phyloP scores from a whole-genome alignment of 2,797 vertebrate genomes.

The Muscicapa comitata region DNA sequence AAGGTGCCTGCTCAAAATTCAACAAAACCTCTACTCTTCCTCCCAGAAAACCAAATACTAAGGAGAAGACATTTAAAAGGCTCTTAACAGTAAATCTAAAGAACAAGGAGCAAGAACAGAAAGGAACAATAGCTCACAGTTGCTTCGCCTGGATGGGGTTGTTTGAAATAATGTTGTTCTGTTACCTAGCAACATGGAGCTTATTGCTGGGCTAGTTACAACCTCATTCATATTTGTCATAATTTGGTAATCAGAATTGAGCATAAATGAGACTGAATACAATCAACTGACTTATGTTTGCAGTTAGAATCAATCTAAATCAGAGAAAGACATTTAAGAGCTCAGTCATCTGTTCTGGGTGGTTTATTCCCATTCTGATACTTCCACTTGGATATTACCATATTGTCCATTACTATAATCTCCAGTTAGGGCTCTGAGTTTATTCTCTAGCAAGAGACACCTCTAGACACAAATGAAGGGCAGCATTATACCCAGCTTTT shows the following conservation, averaged over 20 bases:
- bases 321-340: slow-evolving; percentile 55
- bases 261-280: slow-evolving; percentile 74
- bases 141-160: slow-evolving; percentile 36
- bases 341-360: slow-evolving; percentile 15
- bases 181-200: slow-evolving; percentile 77
- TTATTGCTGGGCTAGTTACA: slow-evolving; percentile 67
- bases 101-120: neutral
- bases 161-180: slow-evolving; percentile 60
- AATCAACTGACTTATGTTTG: slow-evolving; percentile 71
- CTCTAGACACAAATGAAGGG: neutral
- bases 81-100: slow-evolving; percentile 3
- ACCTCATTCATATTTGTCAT: slow-evolving; percentile 74
- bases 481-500: neutral
- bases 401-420: neutral
- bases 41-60: neutral
- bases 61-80: neutral
- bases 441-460: neutral
- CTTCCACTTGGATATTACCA: slow-evolving; percentile 29
- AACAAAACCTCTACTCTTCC: neutral
- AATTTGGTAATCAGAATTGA: slow-evolving; percentile 77
- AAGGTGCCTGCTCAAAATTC: neutral
- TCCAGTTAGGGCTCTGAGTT: neutral
- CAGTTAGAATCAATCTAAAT: slow-evolving; percentile 76
- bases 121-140: slow-evolving; percentile 7
- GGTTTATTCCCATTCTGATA: slow-evolving; percentile 50